Evolutionary conservation across 2,797 vertebrate genomes (phyloP), one percentile per base, ranked within the genome.

Genomic region (Mormyrus hasselquistii): DNA sequence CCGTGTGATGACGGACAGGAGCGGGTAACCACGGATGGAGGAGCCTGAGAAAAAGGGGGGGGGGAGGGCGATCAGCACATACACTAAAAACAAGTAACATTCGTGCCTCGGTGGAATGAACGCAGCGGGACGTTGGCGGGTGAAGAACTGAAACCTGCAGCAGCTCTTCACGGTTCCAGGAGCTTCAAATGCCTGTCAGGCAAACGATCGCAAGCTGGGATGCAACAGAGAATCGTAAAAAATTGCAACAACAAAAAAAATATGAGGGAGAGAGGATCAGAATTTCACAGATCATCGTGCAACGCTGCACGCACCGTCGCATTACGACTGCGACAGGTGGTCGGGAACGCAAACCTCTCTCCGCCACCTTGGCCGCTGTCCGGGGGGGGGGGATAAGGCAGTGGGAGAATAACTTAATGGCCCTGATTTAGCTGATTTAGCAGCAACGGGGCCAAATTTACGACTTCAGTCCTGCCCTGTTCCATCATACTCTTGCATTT

Each of bases 1-100:
- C 87, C 96, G 95, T 0, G 97, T 96, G 95, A 99, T 97, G 94
- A 99, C 97, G 0, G 97, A 98, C 89, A 99, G 96, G 62, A 98
- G 96, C 0, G 98, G 98, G 89, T 98, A 98, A 0, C 97, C 95
- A 89, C 96, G 95, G 65, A 99, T 95, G 29, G 97, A 94, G 0
- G 98, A 96, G 2, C 98, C 98, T 99, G 95, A 34, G 57, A n/a
- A 84, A 82, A 29, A 34, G 29, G 29, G 25, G 73, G 14, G 10
- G 41, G 7, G 47, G n/a, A 3, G 82, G 44, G 1, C 29, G 22
- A 89, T 87, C 88, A 41, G 86, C 5, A 22, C 5, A 22, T 10
- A 89, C 8, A 53, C 41, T 34, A 62, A 89, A 25, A 47, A 88
- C 38, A 1, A 29, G 25, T 8, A 44, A 86, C 12, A 16, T 16